Conservation (phyloP, 2,797 vertebrate genomes). For the Peromyscus eremicus region DNA sequence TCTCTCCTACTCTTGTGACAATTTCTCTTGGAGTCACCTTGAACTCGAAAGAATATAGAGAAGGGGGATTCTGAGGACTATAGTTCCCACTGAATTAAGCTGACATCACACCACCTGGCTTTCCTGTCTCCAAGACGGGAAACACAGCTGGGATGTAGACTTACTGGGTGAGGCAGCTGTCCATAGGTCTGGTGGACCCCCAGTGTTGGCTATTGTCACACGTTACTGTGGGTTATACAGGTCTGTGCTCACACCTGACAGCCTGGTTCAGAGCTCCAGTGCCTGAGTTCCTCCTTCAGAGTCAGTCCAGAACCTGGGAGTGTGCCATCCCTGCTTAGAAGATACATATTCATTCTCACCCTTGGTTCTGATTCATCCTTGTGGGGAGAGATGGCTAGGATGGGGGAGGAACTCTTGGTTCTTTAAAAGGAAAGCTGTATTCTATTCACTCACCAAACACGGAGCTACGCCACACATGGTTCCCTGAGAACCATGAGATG, state of each 20-base stretch:
- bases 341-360: neutral
- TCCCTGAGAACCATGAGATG: neutral
- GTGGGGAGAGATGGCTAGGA: neutral
- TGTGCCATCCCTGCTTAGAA: neutral
- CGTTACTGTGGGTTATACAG: rapidly evolving
- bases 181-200: rapidly evolving
- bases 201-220: neutral
- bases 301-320: slow-evolving; percentile 64
- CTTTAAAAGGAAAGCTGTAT: neutral
- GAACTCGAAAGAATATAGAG: neutral
- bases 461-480: neutral
- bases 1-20: neutral
- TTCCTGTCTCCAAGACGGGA: neutral
- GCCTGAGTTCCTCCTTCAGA: slow-evolving; percentile 61
- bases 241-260: neutral
- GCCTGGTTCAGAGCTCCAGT: neutral
- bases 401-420: no score
- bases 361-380: neutral
- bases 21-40: neutral
- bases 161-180: neutral
- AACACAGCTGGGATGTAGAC: neutral
- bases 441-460: neutral
- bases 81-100: neutral
- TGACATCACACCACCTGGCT: neutral
- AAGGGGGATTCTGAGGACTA: neutral